Evolutionary conservation across 2,797 vertebrate species (phyloP), one percentile per base, ranked within the genome.

Genomic region (Ceryle rudis): DNA sequence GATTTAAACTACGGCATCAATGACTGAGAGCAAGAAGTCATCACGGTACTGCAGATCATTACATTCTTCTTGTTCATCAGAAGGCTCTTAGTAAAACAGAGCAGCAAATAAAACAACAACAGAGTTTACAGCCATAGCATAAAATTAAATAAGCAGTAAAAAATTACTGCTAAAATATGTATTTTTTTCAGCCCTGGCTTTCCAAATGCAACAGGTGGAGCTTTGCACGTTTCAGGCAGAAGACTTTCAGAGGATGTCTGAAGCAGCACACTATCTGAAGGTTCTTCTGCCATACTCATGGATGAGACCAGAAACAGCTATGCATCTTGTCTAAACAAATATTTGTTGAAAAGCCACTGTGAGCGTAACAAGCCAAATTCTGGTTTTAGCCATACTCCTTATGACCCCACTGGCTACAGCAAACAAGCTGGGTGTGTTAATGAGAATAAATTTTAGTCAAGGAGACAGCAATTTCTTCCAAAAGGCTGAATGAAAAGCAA

Each of bases 81-180:
- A 92, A 90, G 35, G 25, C 33, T 73, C 64, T 90, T 85, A 92
- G 84, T 93, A 88, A 81, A 94, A 72, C 33, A 64, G 33, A 87
- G 22, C 74, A 86, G 44, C 71, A 96, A 93, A 82, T 84, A 86
- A 93, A 95, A 64, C 12, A 73, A 33, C 14, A 73, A 37, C 23
- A n/a, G 44, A 57, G 17, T 73, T 94, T 84, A 89, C 51, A 77
- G 21, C 11, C 10, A 0, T 22, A 69, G 15, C 55, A 84, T 91
- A 93, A 94, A 93, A 54, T 5, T 41, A 54, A 91, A 89, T 73
- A 86, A 75, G 20, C 15, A 80, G 14, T 70, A 80, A 92, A 93
- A 83, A 49, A 22, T 54, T 79, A 80, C 54, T 54, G 18, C 5
- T 81, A n/a, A 73, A 80, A 75, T 33, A 81, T 54, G 15, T 2